phyloP scores from a whole-genome alignment of 2,797 vertebrate species.

The Oreochromis mossambicus region DNA sequence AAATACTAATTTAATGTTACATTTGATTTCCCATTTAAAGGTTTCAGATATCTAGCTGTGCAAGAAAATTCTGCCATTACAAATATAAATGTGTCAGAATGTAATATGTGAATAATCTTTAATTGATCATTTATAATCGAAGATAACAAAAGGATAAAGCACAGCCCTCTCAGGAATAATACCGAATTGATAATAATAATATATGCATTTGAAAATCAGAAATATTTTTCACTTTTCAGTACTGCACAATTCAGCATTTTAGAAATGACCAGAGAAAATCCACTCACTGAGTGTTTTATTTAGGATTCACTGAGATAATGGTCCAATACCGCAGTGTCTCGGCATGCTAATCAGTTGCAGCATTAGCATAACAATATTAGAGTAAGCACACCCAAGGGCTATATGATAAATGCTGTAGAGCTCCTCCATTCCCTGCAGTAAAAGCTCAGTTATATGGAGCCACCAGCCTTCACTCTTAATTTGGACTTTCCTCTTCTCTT shows the following conservation, averaged over 20 bases:
- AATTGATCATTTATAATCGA: background rate
- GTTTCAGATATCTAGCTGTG: background rate
- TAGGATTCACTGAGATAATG: slow-evolving; percentile 1
- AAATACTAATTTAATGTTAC: background rate
- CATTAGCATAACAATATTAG: slow-evolving; percentile 45
- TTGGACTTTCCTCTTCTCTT: background rate
- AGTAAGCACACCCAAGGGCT: slow-evolving; percentile 7
- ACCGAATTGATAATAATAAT: background rate
- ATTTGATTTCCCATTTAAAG: background rate
- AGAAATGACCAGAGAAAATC: background rate
- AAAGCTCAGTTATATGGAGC: slow-evolving; percentile 11
- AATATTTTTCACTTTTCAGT: background rate
- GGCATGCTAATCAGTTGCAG: slow-evolving; percentile 25
- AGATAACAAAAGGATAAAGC: background rate
- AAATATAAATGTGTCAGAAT: background rate
- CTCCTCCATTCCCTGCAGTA: background rate
- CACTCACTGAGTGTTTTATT: slow-evolving; percentile 3
- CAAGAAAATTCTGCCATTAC: background rate
- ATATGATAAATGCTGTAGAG: slow-evolving; percentile 2
- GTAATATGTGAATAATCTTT: background rate
- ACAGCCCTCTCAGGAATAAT: background rate
- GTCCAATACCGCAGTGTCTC: background rate
- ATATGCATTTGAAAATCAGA: background rate
- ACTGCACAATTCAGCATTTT: background rate
- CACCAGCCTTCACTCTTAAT: slow-evolving; percentile 45